Evolutionary conservation across 2,113 vertebrate species (phyloP).

Genomic region (Silurus asotus): DNA sequence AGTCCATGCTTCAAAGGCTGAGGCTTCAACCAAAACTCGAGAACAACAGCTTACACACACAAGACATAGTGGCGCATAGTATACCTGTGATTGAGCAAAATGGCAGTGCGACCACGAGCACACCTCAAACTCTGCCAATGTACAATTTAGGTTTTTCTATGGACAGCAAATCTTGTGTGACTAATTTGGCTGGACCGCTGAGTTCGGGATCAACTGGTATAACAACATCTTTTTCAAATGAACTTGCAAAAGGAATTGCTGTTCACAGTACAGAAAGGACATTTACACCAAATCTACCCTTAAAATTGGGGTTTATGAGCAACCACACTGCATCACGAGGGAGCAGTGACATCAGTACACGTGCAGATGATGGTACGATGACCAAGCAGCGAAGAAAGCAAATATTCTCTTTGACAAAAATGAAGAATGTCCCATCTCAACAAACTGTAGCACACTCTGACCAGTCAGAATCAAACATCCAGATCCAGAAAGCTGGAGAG

Average conservation of each 20-base stretch:
- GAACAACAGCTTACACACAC: conserved; percentile 37
- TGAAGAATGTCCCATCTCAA: conserved; percentile 8
- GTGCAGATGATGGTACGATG: background rate
- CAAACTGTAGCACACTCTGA: background rate
- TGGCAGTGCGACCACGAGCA: background rate
- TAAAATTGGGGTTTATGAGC: background rate
- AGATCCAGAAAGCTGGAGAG: conserved; percentile 45
- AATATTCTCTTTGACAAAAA: background rate
- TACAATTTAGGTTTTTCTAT: background rate
- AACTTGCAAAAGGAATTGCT: background rate
- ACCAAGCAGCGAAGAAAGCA: conserved; percentile 10
- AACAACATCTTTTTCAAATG: background rate
- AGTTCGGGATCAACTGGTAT: background rate
- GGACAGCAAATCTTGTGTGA: conserved; percentile 16
- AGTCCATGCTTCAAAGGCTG: conserved; percentile 75
- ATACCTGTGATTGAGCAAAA: background rate
- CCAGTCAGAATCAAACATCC: conserved; percentile 13
- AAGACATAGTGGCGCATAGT: background rate
- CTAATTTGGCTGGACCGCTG: background rate
- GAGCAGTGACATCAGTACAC: conserved; percentile 50
- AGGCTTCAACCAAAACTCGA: conserved; percentile 63
- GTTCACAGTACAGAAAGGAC: background rate
- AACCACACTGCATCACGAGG: conserved; percentile 31
- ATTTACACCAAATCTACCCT: conserved; percentile 24
- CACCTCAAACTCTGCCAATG: conserved; percentile 12